Conservation (phyloP, 2,888 invertebrate genomes). For the Corythucha ciliata region DNA sequence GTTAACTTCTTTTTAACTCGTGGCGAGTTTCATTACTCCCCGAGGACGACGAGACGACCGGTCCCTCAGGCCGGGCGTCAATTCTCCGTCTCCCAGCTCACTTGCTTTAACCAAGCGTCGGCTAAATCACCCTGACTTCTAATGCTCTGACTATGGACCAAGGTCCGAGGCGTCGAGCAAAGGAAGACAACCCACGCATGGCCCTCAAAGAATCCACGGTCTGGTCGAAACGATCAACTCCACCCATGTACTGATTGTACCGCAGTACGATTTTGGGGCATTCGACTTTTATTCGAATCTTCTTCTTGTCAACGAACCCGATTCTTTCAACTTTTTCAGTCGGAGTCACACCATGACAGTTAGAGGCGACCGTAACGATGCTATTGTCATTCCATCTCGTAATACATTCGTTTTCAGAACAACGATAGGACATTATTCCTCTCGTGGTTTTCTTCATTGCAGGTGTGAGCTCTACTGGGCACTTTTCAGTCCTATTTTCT, state of each 20-base stretch:
- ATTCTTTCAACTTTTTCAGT: conserved; percentile 18
- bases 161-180: no score
- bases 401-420: not conserved
- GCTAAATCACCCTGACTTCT: no score
- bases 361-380: conserved; percentile 19
- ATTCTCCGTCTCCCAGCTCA: no score
- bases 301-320: conserved; percentile 7
- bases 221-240: conserved; percentile 15
- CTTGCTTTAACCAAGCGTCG: no score
- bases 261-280: conserved; percentile 10
- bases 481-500: conserved; percentile 8
- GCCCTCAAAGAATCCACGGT: conserved; percentile 7
- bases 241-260: conserved; percentile 22
- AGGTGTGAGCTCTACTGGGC: conserved; percentile 7
- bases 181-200: no score
- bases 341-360: conserved; percentile 13
- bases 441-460: conserved; percentile 5
- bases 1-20: no score
- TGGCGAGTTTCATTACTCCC: no score
- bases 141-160: no score
- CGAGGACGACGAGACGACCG: no score
- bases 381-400: conserved; percentile 22
- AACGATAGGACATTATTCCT: not conserved
- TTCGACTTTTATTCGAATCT: conserved; percentile 5
- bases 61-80: no score